Base-by-base conservation (phyloP, 2,888 invertebrate genomes). In the Serripes groenlandicus region DNA sequence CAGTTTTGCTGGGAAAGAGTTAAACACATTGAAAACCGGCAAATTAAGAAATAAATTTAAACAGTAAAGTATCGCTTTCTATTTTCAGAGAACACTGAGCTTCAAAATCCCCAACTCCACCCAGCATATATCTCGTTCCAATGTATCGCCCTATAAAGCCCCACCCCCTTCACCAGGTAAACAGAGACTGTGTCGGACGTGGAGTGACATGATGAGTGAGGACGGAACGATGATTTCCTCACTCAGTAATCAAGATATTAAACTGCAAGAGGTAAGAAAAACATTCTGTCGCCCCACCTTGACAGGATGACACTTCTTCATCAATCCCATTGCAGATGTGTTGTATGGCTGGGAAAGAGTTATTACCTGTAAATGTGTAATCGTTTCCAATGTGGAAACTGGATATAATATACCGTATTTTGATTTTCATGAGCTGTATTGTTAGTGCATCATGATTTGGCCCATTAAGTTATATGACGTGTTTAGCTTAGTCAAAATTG, bases 161-260 rank as follows among this genome's bases (percentile, higher is more conserved):
- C 93, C 90, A 1, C 88, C 83, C 60, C 93, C 92, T 3, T 92
- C 93, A 5, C 90, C 92, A 1, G 90, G 90, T 4, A 91, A 92
- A 60, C 87, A 89, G 34, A 88, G 92, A 4, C 88, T 90, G 28
- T 92, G 90, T 73, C 85, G 91, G 23, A 92, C 92, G 34, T 94
- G 94, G 94, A 91, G 91, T 74, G 94, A 94, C 78, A 93, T 92
- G 83, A 90, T 93, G 78, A 88, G 87, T 11, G 87, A 87, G 11
- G 89, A 86, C 49, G 90, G 90, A 0, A 83, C 83, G 35, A 81
- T 90, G 23, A 81, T 90, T 4, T 75, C 74, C 3, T 72, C 82
- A 76, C 83, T 93, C n/a, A 89, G 88, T 28, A 86, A 89, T 52
- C 83, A 88, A 35, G 91, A 93, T 80, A 90, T 93, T 54, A 93